A percentile compares a stretch with the other conserved stretches of the same genome.
Conservation (phyloP, 2,113 vertebrate species). For the Sinocyclocheilus rhinocerous region DNA sequence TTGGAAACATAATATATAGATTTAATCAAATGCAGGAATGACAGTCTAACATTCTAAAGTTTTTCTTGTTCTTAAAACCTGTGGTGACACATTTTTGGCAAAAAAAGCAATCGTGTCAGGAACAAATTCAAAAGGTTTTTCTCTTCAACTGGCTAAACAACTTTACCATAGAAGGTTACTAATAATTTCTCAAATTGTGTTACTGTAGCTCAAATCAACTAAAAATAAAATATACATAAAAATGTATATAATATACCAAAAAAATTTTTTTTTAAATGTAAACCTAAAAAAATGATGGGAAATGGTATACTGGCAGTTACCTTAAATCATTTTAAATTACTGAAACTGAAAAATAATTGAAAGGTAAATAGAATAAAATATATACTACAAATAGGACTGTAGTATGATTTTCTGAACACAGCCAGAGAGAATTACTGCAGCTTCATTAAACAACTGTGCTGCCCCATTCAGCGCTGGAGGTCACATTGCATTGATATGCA, state of each 20-base stretch:
- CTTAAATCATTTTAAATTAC: neutral
- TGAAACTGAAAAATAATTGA: neutral
- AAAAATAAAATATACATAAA: neutral
- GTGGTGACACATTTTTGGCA: neutral
- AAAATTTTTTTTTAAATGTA: too few relatives aligned
- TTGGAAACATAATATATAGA: neutral
- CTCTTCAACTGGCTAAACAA: too few relatives aligned
- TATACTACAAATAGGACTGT: too few relatives aligned
- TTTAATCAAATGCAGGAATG: neutral
- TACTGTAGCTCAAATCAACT: neutral
- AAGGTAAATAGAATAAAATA: neutral
- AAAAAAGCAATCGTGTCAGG: neutral
- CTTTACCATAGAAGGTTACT: too few relatives aligned
- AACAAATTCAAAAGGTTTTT: neutral
- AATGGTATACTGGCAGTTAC: neutral
- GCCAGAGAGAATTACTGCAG: neutral
- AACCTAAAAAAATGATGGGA: neutral
- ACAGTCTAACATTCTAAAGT: neutral
- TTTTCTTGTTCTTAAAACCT: neutral
- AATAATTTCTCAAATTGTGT: neutral
- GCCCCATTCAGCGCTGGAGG: slow-evolving; percentile 55
- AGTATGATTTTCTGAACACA: slow-evolving; percentile 3
- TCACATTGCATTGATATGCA: slow-evolving; percentile 73
- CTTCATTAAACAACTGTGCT: slow-evolving; percentile 18
- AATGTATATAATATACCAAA: neutral